Conservation (phyloP, 2,888 invertebrate genomes). For the Nemurella pictetii region DNA sequence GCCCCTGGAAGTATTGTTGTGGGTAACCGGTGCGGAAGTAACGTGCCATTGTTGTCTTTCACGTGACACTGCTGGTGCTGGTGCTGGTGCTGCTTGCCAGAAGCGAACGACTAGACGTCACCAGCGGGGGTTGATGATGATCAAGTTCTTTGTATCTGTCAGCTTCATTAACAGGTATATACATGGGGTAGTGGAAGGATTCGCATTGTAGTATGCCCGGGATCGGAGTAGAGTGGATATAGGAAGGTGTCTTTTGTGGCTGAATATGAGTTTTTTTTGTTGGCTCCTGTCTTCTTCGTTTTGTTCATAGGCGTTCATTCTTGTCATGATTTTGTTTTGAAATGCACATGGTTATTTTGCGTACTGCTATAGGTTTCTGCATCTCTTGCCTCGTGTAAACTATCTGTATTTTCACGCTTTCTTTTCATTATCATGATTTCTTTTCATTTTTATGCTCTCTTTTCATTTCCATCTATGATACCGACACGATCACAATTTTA, state of each 20-base stretch:
- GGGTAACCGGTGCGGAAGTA: constrained; percentile 36
- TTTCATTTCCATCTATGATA: too few species aligned
- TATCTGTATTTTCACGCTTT: too few species aligned
- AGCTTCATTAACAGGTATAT: neutral
- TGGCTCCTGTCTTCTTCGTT: neutral
- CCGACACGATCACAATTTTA: too few species aligned
- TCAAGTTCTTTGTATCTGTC: neutral
- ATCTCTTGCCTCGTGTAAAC: too few species aligned
- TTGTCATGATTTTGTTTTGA: neutral
- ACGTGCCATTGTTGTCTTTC: constrained; percentile 5
- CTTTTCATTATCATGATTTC: too few species aligned
- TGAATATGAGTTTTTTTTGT: neutral
- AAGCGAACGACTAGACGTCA: neutral
- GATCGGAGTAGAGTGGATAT: neutral
- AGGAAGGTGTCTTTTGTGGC: neutral
- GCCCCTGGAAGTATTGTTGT: constrained; percentile 25
- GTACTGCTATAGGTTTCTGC: too few species aligned
- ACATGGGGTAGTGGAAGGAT: neutral
- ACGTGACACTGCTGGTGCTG: neutral
- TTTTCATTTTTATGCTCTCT: too few species aligned
- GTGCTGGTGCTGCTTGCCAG: neutral
- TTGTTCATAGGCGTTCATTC: neutral
- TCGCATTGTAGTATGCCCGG: neutral
- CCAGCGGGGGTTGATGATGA: neutral
- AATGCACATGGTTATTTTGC: too few species aligned